phyloP scores from a whole-genome alignment of 2,888 invertebrate species.

The Brachyopa scutellaris region DNA sequence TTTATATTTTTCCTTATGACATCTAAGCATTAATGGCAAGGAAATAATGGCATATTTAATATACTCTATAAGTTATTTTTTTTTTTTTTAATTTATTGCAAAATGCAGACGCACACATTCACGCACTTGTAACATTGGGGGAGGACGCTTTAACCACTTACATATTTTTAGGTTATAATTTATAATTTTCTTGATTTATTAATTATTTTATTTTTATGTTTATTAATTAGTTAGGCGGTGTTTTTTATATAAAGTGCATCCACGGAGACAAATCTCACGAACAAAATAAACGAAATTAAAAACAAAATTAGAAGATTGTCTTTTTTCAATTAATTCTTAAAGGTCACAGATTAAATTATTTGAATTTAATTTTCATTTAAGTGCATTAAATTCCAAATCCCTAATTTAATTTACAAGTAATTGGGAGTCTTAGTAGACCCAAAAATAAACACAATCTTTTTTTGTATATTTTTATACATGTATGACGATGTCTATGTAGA shows the following conservation, averaged over 20 bases:
- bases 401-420: too few relatives aligned
- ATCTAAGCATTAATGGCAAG: constrained; percentile 38
- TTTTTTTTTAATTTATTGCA: constrained; percentile 26
- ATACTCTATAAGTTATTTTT: constrained; percentile 13
- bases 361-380: too few relatives aligned
- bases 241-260: constrained; percentile 6
- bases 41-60: constrained; percentile 29
- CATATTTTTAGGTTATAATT: neutral
- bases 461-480: too few relatives aligned
- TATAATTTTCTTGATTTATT: neutral
- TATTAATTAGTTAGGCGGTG: constrained; percentile 32
- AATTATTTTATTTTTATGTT: constrained; percentile 7
- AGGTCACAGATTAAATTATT: too few relatives aligned
- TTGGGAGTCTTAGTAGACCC: too few relatives aligned
- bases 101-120: constrained; percentile 58
- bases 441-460: too few relatives aligned
- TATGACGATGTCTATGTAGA: too few relatives aligned
- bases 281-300: too few relatives aligned
- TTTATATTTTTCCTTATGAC: constrained; percentile 18
- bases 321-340: too few relatives aligned
- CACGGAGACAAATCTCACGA: too few relatives aligned
- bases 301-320: too few relatives aligned
- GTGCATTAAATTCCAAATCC: too few relatives aligned
- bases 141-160: constrained; percentile 6
- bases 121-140: neutral